A percentile compares a stretch with the other conserved stretches of the same genome.
phyloP scores from a whole-genome alignment of 2,888 invertebrate genomes.

The Ornithoptera priamus region DNA sequence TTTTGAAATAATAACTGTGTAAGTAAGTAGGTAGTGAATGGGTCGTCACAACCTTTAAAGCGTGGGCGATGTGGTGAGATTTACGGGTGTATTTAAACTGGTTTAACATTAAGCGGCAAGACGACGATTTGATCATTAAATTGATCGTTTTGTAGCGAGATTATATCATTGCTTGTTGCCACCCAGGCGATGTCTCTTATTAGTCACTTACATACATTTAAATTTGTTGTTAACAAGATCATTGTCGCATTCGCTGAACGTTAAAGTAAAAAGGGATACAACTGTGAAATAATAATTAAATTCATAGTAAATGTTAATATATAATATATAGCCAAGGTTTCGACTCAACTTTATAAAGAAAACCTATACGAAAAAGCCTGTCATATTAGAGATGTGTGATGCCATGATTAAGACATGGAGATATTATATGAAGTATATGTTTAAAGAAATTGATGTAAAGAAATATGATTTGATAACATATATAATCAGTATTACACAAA shows the following conservation, averaged over 20 bases:
- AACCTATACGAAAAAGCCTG: too few relatives aligned
- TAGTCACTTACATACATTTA: conserved; percentile 18
- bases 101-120: conserved; percentile 58
- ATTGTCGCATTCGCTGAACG: neutral
- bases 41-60: conserved; percentile 55
- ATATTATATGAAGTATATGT: too few relatives aligned
- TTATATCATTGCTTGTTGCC: conserved; percentile 70
- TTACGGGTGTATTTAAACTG: conserved; percentile 78
- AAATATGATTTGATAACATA: too few relatives aligned
- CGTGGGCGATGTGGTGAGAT: conserved; percentile 69
- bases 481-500: too few relatives aligned
- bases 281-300: neutral
- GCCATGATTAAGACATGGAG: too few relatives aligned
- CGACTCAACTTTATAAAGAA: too few relatives aligned
- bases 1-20: conserved; percentile 30
- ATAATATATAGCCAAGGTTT: neutral
- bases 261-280: neutral
- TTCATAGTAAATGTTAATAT: neutral
- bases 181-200: conserved; percentile 50
- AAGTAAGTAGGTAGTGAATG: conserved; percentile 40
- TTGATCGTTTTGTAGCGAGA: conserved; percentile 68
- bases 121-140: conserved; percentile 73
- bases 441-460: too few relatives aligned
- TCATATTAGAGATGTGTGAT: too few relatives aligned
- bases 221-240: conserved; percentile 10